Conservation (phyloP, 1,140 invertebrate genomes). For the Scaptomyza pallida region DNA sequence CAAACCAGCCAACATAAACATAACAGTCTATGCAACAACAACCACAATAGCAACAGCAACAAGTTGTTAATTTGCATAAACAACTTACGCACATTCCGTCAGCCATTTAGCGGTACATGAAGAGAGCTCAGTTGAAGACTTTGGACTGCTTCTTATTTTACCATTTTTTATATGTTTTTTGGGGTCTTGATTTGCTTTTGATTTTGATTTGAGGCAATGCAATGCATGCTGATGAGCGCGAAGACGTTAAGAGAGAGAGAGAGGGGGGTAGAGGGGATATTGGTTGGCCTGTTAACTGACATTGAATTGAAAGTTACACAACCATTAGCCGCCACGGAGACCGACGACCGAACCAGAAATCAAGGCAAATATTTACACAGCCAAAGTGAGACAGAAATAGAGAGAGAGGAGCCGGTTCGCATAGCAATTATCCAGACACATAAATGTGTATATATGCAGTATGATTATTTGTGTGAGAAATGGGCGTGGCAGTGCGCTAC, state of each 20-base stretch:
- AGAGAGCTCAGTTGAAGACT: conserved; percentile 29
- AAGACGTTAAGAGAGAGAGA: neutral
- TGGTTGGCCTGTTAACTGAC: conserved; percentile 68
- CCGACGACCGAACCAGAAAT: conserved; percentile 47
- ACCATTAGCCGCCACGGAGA: conserved; percentile 45
- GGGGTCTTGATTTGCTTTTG: conserved; percentile 70
- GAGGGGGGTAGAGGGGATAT: conserved; percentile 3
- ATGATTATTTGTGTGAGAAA: conserved; percentile 16
- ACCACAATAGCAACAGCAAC: conserved; percentile 24
- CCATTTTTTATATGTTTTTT: conserved; percentile 34
- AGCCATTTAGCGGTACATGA: conserved; percentile 71
- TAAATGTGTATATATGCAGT: neutral
- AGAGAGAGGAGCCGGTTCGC: conserved; percentile 71
- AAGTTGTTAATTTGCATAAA: conserved; percentile 72
- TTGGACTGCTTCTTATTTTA: conserved; percentile 37
- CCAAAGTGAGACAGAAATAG: no score
- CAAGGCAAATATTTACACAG: conserved; percentile 72
- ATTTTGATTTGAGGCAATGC: conserved; percentile 59
- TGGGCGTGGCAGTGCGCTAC: conserved; percentile 66
- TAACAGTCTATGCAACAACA: conserved; percentile 40
- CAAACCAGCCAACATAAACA: conserved; percentile 23
- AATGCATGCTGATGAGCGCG: conserved; percentile 71
- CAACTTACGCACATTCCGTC: conserved; percentile 70
- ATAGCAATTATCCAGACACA: conserved; percentile 63
- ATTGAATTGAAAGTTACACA: conserved; percentile 82